A percentile compares a stretch with the other conserved stretches of the same genome.
Conservation (phyloP, 2,888 invertebrate species). For the Lasioglossum oenotherae region DNA sequence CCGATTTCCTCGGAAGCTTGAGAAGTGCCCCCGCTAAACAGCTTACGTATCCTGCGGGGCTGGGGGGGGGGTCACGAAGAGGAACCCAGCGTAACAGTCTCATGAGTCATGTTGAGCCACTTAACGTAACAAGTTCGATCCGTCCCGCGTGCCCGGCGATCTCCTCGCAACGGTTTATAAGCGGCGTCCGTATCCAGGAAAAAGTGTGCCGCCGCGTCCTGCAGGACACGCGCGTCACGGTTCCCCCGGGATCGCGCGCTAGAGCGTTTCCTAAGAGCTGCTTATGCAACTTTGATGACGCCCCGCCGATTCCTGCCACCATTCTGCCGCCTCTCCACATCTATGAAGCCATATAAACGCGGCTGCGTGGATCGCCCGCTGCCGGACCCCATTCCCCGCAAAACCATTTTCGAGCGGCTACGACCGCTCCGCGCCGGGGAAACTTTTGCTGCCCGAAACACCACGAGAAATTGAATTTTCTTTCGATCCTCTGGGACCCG, state of each 20-base stretch:
- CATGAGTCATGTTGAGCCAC: constrained; percentile 72
- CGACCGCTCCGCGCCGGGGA: not conserved
- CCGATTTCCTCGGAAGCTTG: not conserved
- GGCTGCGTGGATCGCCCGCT: constrained; percentile 17
- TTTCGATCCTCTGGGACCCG: too few relatives aligned
- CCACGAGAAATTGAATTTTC: constrained; percentile 30
- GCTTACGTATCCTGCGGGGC: constrained; percentile 11
- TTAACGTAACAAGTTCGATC: constrained; percentile 71
- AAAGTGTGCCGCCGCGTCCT: constrained; percentile 74
- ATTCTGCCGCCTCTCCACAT: constrained; percentile 30
- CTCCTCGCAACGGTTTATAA: constrained; percentile 60
- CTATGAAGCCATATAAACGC: constrained; percentile 32
- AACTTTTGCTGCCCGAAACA: constrained; percentile 17
- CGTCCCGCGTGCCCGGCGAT: constrained; percentile 63
- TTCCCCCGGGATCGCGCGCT: constrained; percentile 79
- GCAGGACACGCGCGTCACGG: constrained; percentile 72
- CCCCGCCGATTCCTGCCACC: constrained; percentile 74
- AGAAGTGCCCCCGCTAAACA: constrained; percentile 27
- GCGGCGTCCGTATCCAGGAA: constrained; percentile 50
- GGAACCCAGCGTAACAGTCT: constrained; percentile 33
- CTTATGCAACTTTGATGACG: constrained; percentile 83
- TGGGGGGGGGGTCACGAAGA: not conserved
- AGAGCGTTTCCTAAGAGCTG: constrained; percentile 84
- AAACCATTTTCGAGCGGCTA: constrained; percentile 7
- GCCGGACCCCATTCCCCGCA: constrained; percentile 34